A percentile compares a stretch with the other conserved stretches of the same genome.
Conservation (phyloP, 2,888 invertebrate species). For the Limnephilus marmoratus region DNA sequence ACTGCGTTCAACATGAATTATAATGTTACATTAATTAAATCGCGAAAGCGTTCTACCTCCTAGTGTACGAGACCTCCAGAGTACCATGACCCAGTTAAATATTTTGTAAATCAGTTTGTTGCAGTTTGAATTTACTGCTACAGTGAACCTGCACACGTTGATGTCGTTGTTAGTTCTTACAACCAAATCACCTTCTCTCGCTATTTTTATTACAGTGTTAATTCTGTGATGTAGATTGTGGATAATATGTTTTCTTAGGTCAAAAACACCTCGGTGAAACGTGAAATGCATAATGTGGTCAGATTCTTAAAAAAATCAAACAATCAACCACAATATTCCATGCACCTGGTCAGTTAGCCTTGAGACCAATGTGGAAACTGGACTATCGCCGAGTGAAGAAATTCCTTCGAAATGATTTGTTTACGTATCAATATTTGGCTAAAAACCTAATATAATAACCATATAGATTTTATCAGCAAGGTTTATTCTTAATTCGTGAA, state of each 20-base stretch:
- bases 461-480: not conserved
- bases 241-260: not conserved
- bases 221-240: not conserved
- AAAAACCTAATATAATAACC: not conserved
- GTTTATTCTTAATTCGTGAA: not conserved
- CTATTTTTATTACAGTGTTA: not conserved
- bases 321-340: not conserved
- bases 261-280: not conserved
- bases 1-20: not conserved
- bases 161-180: not conserved
- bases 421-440: not conserved
- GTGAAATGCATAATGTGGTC: not conserved
- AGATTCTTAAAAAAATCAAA: not conserved
- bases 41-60: not conserved
- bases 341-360: not conserved
- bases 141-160: not conserved
- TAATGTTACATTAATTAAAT: not conserved
- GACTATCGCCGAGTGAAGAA: not conserved
- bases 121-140: not conserved
- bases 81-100: constrained; percentile 23
- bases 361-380: not conserved
- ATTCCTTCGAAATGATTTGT: not conserved
- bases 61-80: not conserved
- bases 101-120: constrained; percentile 16
- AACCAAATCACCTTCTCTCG: not conserved